Evolutionary conservation across 2,888 invertebrate genomes (phyloP).

Genomic region (Leptogaster cylindrica): DNA sequence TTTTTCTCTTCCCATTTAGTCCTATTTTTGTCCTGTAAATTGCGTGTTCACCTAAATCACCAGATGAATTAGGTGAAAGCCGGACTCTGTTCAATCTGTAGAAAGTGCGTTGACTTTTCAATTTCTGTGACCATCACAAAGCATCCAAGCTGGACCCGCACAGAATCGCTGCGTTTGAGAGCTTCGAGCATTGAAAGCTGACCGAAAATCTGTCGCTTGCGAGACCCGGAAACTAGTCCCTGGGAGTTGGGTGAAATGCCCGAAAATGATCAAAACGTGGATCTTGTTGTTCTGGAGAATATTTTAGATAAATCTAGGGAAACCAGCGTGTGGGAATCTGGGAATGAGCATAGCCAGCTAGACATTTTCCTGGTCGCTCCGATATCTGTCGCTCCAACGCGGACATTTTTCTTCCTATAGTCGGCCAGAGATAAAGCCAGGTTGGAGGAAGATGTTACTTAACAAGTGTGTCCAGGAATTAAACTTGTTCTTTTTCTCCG

Average conservation of each 20-base stretch:
- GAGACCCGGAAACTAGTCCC: neutral
- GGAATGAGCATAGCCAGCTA: neutral
- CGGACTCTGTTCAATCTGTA: slow-evolving; percentile 3
- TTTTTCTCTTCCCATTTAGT: neutral
- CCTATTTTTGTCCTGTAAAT: slow-evolving; percentile 28
- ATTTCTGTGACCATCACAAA: neutral
- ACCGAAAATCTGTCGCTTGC: neutral
- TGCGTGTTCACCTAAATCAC: slow-evolving; percentile 20
- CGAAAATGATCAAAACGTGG: slow-evolving; percentile 30
- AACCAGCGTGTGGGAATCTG: slow-evolving; percentile 34
- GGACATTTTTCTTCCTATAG: neutral
- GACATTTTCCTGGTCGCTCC: slow-evolving; percentile 6
- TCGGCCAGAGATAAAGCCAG: slow-evolving; percentile 13
- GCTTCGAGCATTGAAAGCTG: neutral
- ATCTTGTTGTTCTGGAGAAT: neutral
- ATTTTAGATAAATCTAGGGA: slow-evolving; percentile 27
- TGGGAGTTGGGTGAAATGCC: neutral
- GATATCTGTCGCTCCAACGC: neutral
- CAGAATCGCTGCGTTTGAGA: slow-evolving; percentile 3
- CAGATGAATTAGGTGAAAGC: slow-evolving; percentile 27
- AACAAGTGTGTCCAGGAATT: slow-evolving; percentile 33
- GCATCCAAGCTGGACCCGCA: neutral
- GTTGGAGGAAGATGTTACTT: slow-evolving; percentile 23
- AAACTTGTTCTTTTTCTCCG: slow-evolving; percentile 29
- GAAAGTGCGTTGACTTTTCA: slow-evolving; percentile 30